Percentiles rank a stretch among this genome's conserved stretches.
Evolutionary conservation across 2,113 vertebrate genomes (phyloP).

Genomic region (Phalacrocorax carbo): DNA sequence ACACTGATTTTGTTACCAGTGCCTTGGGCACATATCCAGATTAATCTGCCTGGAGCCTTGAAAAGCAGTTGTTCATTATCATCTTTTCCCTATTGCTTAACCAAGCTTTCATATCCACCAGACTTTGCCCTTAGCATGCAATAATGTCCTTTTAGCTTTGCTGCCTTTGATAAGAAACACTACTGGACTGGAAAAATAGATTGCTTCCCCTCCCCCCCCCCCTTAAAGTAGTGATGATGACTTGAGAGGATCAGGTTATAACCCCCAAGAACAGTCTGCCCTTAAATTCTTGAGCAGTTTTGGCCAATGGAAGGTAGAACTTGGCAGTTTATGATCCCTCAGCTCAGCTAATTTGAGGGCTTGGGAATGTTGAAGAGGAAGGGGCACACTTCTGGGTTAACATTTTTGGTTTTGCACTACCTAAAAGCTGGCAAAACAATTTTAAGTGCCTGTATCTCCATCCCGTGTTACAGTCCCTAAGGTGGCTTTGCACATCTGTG

Average conservation of each 20-base stretch:
- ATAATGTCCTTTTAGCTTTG: neutral
- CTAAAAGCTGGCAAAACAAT: neutral
- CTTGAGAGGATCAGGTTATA: neutral
- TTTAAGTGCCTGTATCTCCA: neutral
- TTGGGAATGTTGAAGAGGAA: neutral
- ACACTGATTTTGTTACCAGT: neutral
- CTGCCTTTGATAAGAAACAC: neutral
- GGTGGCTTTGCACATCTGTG: neutral
- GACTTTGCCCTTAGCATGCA: conserved; percentile 32
- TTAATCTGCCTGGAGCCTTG: neutral
- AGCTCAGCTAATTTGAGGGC: neutral
- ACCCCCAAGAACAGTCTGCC: neutral
- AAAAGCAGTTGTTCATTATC: neutral
- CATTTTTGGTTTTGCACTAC: neutral
- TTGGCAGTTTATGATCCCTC: neutral
- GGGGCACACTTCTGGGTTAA: neutral
- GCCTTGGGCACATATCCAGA: neutral
- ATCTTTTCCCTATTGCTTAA: neutral
- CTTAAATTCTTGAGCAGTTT: neutral
- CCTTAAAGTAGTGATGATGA: neutral
- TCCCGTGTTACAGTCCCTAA: neutral
- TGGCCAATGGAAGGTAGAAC: neutral
- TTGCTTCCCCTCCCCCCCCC: neutral
- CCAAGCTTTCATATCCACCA: neutral
- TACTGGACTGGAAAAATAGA: neutral